Conservation (phyloP, 2,797 vertebrate genomes). For the Bryconaethiops microstoma region DNA sequence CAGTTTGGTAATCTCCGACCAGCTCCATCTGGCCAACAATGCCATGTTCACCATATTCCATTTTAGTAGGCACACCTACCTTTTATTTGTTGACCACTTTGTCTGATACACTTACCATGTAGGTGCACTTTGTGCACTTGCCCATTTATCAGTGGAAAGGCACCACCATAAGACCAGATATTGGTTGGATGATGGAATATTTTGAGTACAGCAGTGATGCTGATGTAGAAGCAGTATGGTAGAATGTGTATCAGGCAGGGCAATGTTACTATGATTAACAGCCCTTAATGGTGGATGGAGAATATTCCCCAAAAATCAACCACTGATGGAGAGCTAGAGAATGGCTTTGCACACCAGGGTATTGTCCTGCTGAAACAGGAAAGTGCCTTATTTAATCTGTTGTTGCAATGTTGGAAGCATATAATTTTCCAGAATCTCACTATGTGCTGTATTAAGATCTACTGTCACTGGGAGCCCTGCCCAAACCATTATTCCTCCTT, state of each 20-base stretch:
- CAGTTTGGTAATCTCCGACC: slow-evolving; percentile 21
- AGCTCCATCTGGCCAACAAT: slow-evolving; percentile 2
- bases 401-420: too few species aligned
- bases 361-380: too few species aligned
- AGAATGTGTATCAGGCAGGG: not conserved
- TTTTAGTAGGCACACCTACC: not conserved
- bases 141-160: not conserved
- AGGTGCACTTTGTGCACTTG: not conserved
- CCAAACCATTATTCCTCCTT: too few species aligned
- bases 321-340: too few species aligned
- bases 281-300: too few species aligned
- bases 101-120: not conserved
- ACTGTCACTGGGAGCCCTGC: too few species aligned
- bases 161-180: not conserved
- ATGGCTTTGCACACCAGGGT: too few species aligned
- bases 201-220: not conserved
- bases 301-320: too few species aligned
- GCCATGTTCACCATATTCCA: too few species aligned
- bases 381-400: too few species aligned
- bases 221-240: not conserved
- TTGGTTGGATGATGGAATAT: not conserved
- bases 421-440: too few species aligned
- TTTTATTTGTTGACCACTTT: not conserved
- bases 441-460: too few species aligned
- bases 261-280: not conserved